These are phyloP conservation scores for Cyaniris semiargus DNA, from an alignment of 2,888 invertebrate genomes.

Conservation along the genomic window DNA sequence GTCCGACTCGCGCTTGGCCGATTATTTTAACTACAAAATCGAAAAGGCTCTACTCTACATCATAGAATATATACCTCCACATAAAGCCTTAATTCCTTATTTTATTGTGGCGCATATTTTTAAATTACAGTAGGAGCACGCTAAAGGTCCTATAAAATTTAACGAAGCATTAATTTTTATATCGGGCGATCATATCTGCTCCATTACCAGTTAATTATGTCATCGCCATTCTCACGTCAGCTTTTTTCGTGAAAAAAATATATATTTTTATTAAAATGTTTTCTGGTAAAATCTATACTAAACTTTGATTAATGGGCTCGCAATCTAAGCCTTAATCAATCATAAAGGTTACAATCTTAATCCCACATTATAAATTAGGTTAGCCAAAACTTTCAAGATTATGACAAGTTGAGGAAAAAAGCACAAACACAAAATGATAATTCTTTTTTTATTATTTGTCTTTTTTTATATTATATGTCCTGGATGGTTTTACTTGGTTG, in stretches of 20 bases:
- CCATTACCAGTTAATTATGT: conserved; percentile 13
- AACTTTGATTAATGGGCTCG: conserved; percentile 5
- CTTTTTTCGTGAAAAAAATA: conserved; percentile 3
- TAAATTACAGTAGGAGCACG: conserved; percentile 3
- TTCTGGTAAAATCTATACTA: conserved; percentile 2
- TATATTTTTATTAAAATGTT: conserved; percentile 6
- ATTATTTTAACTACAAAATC: not conserved
- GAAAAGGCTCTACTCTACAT: not conserved
- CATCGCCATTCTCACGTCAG: conserved; percentile 2
- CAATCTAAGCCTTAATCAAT: not conserved
- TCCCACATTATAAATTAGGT: not conserved
- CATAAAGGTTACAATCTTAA: conserved; percentile 2
- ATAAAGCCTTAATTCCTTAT: not conserved
- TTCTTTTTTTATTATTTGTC: no score
- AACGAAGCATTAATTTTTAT: conserved; percentile 19
- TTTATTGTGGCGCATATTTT: not conserved
- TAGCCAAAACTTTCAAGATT: not conserved
- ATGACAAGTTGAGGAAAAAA: not conserved
- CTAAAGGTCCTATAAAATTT: conserved; percentile 14
- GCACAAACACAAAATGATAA: no score
- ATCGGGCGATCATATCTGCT: conserved; percentile 16
- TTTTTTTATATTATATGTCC: no score
- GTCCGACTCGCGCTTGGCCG: no score
- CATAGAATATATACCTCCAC: not conserved
- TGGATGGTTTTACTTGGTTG: no score